Percentiles rank a stretch among this genome's conserved stretches.
These are phyloP conservation scores for Andrena hattorfiana DNA, from an alignment of 2,888 invertebrate species.

Conservation along the genomic window DNA sequence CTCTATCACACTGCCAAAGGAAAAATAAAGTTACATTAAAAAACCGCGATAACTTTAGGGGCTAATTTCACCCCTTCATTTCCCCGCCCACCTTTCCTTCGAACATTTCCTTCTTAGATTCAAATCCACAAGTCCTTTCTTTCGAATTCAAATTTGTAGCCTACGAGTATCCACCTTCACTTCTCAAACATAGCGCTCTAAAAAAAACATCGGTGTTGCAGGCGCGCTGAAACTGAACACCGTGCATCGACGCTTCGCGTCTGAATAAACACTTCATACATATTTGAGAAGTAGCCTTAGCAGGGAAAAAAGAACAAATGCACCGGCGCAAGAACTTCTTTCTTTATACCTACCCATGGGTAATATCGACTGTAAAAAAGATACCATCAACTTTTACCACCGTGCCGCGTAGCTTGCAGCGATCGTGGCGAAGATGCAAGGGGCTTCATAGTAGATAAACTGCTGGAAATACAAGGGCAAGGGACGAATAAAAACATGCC, in stretches of 20 bases:
- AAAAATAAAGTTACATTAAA: too few relatives aligned
- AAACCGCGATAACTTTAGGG: too few relatives aligned
- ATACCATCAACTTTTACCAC: slow-evolving; percentile 23
- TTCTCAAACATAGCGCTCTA: neutral
- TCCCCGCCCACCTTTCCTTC: too few relatives aligned
- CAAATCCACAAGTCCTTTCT: neutral
- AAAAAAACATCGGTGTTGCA: neutral
- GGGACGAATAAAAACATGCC: neutral
- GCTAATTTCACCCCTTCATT: too few relatives aligned
- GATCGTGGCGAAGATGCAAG: neutral
- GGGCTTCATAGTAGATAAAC: neutral
- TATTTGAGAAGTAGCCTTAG: neutral
- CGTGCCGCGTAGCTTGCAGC: neutral
- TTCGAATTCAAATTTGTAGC: too few relatives aligned
- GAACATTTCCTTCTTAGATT: neutral
- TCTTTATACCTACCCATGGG: neutral
- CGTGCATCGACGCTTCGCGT: neutral
- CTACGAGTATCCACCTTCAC: too few relatives aligned
- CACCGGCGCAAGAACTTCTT: neutral
- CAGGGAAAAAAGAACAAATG: neutral
- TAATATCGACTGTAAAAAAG: slow-evolving; percentile 6
- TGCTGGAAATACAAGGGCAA: neutral
- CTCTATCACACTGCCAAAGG: too few relatives aligned
- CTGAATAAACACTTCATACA: slow-evolving; percentile 14
- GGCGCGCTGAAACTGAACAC: neutral